Conservation (phyloP, 37 sponge, comb jelly and placozoan species). For the Oscarella lobularis region DNA sequence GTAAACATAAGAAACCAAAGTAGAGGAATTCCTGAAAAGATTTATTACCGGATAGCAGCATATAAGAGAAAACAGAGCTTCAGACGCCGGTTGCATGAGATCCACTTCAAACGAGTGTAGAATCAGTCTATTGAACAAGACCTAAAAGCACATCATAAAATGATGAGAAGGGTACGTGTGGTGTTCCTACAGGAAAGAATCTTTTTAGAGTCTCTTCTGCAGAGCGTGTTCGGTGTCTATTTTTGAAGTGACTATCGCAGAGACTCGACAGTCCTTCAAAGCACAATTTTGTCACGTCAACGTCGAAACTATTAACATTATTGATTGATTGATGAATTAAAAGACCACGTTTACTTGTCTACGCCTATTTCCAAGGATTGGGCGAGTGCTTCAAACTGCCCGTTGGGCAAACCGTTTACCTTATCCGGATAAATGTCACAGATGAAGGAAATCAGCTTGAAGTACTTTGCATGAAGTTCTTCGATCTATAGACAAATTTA, state of each 20-base stretch:
- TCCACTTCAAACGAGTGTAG: background rate
- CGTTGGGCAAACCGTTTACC: conserved; percentile 7
- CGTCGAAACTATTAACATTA: background rate
- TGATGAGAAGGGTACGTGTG: background rate
- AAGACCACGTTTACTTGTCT: conserved; percentile 19
- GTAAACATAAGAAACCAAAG: background rate
- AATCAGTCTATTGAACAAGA: background rate
- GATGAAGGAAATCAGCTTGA: conserved; percentile 22
- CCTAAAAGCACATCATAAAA: background rate
- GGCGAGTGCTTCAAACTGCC: conserved; percentile 3
- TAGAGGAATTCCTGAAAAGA: background rate
- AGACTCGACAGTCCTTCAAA: background rate
- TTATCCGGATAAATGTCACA: conserved; percentile 38
- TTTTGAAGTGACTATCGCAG: background rate
- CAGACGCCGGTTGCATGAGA: background rate
- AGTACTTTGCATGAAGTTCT: conserved; percentile 30
- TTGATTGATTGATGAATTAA: no score
- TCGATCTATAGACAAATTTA: conserved; percentile 27
- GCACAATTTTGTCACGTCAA: background rate
- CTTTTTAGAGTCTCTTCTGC: background rate
- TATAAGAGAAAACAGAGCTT: background rate
- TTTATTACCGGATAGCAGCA: background rate
- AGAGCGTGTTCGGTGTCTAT: background rate
- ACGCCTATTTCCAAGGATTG: conserved; percentile 25
- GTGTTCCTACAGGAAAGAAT: background rate